phyloP scores from a whole-genome alignment of 1,140 invertebrate genomes.

The Trypoxylus dichotomus region DNA sequence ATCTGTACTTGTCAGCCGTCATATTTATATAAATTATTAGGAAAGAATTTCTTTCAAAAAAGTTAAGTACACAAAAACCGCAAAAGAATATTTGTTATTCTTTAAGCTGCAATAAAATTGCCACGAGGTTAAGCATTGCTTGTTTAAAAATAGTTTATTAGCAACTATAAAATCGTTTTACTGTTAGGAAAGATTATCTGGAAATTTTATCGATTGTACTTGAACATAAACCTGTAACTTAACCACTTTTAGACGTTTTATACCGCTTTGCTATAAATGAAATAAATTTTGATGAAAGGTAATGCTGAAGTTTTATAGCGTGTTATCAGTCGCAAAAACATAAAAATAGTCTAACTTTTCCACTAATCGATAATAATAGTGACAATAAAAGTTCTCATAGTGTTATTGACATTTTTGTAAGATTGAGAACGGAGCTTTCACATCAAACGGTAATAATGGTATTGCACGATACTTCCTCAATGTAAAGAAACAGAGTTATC shows the following conservation, averaged over 20 bases:
- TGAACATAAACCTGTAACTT: constrained; percentile 2
- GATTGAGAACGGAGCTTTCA: neutral
- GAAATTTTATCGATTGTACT: neutral
- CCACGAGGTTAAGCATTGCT: neutral
- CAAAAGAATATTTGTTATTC: too few species aligned
- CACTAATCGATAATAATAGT: neutral
- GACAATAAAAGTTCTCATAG: neutral
- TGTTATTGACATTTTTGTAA: neutral
- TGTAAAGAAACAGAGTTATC: too few species aligned
- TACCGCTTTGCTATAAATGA: neutral
- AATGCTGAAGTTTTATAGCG: neutral
- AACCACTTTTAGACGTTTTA: neutral
- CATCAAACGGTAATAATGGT: neutral
- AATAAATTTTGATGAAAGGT: constrained; percentile 7
- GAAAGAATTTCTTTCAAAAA: too few species aligned
- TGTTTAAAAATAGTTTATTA: constrained; percentile 1
- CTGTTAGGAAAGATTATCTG: neutral
- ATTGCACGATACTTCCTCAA: too few species aligned
- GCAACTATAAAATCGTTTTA: neutral
- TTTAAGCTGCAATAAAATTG: too few species aligned
- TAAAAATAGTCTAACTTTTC: neutral
- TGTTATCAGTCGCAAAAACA: neutral
- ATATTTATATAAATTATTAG: too few species aligned
- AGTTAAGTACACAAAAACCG: too few species aligned
- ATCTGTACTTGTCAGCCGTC: neutral